Conservation (phyloP, 2,888 invertebrate species). For the Meiosimyza platycephala region DNA sequence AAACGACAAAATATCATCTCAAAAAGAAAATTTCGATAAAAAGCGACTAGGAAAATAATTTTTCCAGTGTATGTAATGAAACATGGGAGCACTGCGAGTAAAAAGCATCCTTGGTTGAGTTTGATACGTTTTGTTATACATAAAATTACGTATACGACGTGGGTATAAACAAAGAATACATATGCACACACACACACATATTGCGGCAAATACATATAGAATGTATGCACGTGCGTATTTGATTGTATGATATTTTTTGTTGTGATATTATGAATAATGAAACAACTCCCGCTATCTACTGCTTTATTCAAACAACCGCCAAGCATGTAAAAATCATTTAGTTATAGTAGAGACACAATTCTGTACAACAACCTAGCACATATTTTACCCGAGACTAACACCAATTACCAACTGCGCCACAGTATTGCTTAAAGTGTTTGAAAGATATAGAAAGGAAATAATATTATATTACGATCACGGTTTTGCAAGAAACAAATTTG, state of each 20-base stretch:
- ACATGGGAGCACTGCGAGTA: constrained; percentile 17
- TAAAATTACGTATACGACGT: constrained; percentile 57
- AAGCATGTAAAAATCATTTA: no score
- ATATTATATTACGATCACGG: no score
- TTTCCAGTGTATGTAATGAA: constrained; percentile 21
- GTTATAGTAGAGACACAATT: neutral
- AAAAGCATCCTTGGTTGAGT: constrained; percentile 25
- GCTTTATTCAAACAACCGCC: neutral
- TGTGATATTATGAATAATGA: constrained; percentile 32
- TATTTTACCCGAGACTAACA: constrained; percentile 6
- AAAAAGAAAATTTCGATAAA: no score
- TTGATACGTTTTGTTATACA: constrained; percentile 23
- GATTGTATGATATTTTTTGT: constrained; percentile 22
- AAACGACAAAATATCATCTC: no score
- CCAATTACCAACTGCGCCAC: neutral
- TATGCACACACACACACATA: neutral
- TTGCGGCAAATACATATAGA: constrained; percentile 7
- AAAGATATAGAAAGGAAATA: no score
- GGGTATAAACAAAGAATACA: constrained; percentile 13
- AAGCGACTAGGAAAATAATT: no score
- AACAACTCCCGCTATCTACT: constrained; percentile 15
- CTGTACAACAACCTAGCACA: constrained; percentile 17
- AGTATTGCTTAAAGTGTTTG: no score
- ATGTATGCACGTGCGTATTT: neutral
- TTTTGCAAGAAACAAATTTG: no score